phyloP scores from a whole-genome alignment of 2,113 vertebrate genomes.

The Sula dactylatra region DNA sequence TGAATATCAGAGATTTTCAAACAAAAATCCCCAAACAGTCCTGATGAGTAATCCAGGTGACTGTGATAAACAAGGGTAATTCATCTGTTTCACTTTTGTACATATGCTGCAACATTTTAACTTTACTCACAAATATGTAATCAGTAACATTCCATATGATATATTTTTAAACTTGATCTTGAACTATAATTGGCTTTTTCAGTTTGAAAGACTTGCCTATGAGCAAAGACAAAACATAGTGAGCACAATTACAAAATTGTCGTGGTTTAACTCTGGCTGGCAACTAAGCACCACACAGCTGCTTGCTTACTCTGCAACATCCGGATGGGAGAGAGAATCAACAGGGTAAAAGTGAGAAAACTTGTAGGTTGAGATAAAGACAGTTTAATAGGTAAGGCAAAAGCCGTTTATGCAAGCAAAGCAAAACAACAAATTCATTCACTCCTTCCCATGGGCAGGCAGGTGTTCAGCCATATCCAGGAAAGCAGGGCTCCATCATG shows the following conservation, averaged over 20 bases:
- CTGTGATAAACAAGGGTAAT: neutral
- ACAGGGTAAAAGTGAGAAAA: too few species aligned
- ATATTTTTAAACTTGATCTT: neutral
- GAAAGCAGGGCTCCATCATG: too few species aligned
- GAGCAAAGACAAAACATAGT: neutral
- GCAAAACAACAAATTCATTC: too few species aligned
- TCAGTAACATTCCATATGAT: neutral
- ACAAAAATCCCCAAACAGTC: neutral
- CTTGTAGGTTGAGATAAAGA: too few species aligned
- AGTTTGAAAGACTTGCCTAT: neutral
- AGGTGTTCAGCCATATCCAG: too few species aligned
- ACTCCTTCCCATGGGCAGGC: too few species aligned
- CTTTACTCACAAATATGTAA: neutral
- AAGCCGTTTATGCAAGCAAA: too few species aligned
- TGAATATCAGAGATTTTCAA: neutral
- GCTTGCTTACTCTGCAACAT: rapidly evolving
- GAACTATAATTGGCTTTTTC: neutral
- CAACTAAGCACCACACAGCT: neutral
- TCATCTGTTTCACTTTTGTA: neutral
- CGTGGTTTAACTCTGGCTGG: rapidly evolving
- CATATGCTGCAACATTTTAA: neutral
- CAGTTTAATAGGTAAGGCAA: too few species aligned
- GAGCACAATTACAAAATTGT: neutral
- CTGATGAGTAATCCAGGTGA: neutral
- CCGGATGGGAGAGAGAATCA: too few species aligned